Percentiles rank a stretch among this genome's conserved stretches.
phyloP scores from a whole-genome alignment of 2,888 invertebrate species.

The Apocheima hispidaria region DNA sequence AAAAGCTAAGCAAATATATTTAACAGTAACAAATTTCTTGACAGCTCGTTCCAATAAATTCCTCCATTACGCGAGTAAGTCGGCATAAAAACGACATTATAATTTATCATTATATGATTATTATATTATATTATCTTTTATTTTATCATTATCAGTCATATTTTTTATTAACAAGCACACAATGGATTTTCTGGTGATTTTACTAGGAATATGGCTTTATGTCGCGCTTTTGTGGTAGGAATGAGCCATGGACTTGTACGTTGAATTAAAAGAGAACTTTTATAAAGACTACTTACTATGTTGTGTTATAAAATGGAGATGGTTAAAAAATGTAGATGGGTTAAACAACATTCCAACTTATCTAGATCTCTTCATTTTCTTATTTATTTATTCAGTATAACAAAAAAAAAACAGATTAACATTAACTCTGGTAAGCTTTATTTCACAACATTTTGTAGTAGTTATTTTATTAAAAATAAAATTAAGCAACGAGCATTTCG shows the following conservation, averaged over 20 bases:
- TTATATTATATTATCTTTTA: too few species aligned
- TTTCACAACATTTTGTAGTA: too few species aligned
- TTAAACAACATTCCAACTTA: too few species aligned
- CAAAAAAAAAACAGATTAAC: too few species aligned
- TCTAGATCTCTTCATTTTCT: too few species aligned
- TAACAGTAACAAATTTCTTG: not conserved
- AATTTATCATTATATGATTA: too few species aligned
- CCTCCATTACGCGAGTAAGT: not conserved
- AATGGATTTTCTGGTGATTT: conserved; percentile 6
- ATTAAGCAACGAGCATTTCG: too few species aligned
- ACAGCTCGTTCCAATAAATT: conserved; percentile 8
- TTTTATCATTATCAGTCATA: too few species aligned
- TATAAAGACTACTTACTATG: not conserved
- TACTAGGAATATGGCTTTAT: conserved; percentile 4
- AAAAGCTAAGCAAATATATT: not conserved
- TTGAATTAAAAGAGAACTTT: conserved; percentile 2
- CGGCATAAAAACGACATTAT: conserved; percentile 7
- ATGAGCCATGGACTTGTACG: not conserved
- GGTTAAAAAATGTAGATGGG: too few species aligned
- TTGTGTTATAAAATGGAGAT: not conserved
- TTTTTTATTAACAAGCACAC: conserved; percentile 7
- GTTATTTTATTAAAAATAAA: too few species aligned
- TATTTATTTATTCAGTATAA: too few species aligned
- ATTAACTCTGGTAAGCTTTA: too few species aligned
- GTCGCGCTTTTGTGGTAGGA: conserved; percentile 11